These are phyloP conservation scores for Lasioglossum villosulum DNA, from an alignment of 2,888 invertebrate species.

Conservation along the genomic window DNA sequence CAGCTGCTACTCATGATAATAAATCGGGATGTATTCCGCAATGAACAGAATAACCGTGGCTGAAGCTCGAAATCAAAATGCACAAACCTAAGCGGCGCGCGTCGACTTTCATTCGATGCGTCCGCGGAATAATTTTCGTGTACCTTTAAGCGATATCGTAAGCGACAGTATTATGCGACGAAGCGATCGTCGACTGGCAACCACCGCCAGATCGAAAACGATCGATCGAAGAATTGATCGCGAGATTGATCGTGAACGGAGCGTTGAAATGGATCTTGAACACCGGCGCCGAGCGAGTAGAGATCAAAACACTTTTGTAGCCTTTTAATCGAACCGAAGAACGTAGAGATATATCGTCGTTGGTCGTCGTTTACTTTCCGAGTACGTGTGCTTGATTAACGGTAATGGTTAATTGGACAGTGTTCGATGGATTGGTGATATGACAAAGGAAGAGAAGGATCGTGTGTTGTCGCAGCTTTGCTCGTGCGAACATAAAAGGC, in stretches of 20 bases:
- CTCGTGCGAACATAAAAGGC: neutral
- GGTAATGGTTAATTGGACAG: neutral
- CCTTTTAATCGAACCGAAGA: neutral
- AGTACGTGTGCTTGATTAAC: conserved; percentile 8
- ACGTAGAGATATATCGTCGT: neutral
- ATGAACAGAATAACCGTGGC: conserved; percentile 71
- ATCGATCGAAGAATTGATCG: neutral
- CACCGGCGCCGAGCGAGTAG: neutral
- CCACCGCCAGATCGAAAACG: neutral
- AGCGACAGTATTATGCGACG: conserved; percentile 41
- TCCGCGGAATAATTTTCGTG: conserved; percentile 32
- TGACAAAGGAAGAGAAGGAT: neutral
- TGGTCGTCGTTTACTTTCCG: conserved; percentile 17
- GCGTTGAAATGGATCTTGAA: neutral
- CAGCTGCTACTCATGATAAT: conserved; percentile 46
- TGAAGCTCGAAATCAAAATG: conserved; percentile 78
- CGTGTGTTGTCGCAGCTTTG: neutral
- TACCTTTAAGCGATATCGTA: conserved; percentile 56
- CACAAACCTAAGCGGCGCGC: conserved; percentile 46
- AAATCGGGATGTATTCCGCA: conserved; percentile 58
- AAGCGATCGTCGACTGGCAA: neutral
- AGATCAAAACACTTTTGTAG: conserved; percentile 7
- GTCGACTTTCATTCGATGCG: conserved; percentile 12
- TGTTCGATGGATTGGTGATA: neutral
- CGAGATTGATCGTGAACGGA: neutral